Evolutionary conservation across 2,888 invertebrate species (phyloP), one percentile per base, ranked within the genome.

Genomic region (Odontocolon sp.): DNA sequence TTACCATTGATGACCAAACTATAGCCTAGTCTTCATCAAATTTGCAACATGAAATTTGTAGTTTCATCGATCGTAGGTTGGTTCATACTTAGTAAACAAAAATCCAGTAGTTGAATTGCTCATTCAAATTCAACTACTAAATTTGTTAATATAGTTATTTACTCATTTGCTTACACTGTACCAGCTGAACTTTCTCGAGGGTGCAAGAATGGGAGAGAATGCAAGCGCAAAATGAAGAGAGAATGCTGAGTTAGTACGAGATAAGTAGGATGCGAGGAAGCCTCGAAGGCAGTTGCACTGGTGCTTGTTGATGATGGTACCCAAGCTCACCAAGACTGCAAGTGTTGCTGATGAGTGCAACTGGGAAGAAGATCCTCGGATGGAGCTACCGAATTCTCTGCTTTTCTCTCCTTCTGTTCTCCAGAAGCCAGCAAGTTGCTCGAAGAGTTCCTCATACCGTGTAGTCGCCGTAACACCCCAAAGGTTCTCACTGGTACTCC

Each of bases 361-460:
- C n/a, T 21, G 21, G 8, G 38, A 57, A 8, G 14, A 6, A 23
- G 14, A 9, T 11, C 8, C 21, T 38, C 11, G 14, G 38, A 57
- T 36, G 57, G 42, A 59, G 16, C 40, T 42, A 8, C 18, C 45
- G 45, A 23, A 23, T 31, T 8, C 54, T 18, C 31, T 16, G 54
- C 9, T 18, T 21, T 11, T 28, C 16, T n/a, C 14, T 54, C 16
- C 31, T 36, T 9, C 66, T 36, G 21, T 66, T 50, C 38, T 36
- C 26, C 36, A 14, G 16, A 23, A 64, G 71, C 18, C 47, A 36
- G 45, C 56, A 64, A 72, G 72, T 66, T 72, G 50, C 36, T 42
- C 28, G 40, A 59, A 73, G 66, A 42, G 36, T 73, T 36, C 31
- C 33, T 52, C 59, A 67, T 18, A 66, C 47, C 33, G 36, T 38